A percentile compares a stretch with the other conserved stretches of the same genome.
These are phyloP conservation scores for Thunnus thynnus DNA, from an alignment of 2,113 vertebrate genomes.

Conservation along the genomic window DNA sequence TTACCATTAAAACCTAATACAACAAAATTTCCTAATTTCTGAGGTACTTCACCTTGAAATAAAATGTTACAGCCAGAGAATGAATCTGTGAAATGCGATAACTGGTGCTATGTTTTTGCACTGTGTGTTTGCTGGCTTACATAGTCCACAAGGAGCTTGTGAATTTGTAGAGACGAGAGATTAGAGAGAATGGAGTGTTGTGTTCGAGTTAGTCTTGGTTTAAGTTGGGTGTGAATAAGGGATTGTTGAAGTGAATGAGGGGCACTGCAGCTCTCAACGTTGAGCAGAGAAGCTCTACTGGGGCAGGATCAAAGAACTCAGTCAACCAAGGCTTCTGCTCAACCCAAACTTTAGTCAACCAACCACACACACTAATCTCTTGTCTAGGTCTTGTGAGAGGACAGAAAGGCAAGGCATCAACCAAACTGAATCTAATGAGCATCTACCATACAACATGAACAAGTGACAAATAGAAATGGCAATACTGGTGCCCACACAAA, in stretches of 20 bases:
- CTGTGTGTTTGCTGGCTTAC: slow-evolving; percentile 20
- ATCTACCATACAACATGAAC: slow-evolving; percentile 27
- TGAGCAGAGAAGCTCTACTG: slow-evolving; percentile 61
- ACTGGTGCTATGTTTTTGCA: slow-evolving; percentile 7
- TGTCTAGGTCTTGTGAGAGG: slow-evolving; percentile 46
- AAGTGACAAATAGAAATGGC: slow-evolving; percentile 35
- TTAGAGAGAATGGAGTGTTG: slow-evolving; percentile 63
- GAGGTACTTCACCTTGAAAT: slow-evolving; percentile 4
- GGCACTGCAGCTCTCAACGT: slow-evolving; percentile 45
- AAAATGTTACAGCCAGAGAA: slow-evolving; percentile 25
- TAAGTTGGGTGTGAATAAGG: slow-evolving; percentile 67
- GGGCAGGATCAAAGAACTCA: slow-evolving; percentile 78
- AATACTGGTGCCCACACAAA: background rate
- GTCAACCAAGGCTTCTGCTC: slow-evolving; percentile 70
- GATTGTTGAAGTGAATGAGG: slow-evolving; percentile 71
- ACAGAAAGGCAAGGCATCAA: slow-evolving; percentile 38
- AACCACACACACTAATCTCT: slow-evolving; percentile 73
- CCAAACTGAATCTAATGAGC: slow-evolving; percentile 64
- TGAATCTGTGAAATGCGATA: slow-evolving; percentile 24
- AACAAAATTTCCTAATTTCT: background rate
- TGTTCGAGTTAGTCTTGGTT: slow-evolving; percentile 59
- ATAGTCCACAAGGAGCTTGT: slow-evolving; percentile 36
- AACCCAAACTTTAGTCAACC: slow-evolving; percentile 76
- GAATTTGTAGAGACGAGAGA: slow-evolving; percentile 58
- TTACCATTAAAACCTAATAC: background rate